Evolutionary conservation across 2,797 vertebrate species (phyloP).

Genomic region (Dicrostonyx torquatus): DNA sequence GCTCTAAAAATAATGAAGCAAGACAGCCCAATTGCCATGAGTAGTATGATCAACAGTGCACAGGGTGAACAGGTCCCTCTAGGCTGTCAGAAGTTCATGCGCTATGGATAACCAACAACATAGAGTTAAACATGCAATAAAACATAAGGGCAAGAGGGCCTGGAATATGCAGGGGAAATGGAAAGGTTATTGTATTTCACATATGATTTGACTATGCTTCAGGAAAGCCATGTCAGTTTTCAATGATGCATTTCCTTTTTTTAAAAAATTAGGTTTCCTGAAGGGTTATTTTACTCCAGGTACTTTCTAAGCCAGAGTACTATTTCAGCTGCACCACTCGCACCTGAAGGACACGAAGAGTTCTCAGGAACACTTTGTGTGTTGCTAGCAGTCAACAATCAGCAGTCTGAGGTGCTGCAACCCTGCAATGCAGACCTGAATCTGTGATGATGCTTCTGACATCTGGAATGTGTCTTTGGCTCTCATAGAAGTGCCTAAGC

Average conservation of each 20-base stretch:
- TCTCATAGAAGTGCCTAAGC: constrained; percentile 48
- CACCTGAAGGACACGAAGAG: not conserved
- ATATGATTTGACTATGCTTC: constrained; percentile 58
- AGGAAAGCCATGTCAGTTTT: constrained; percentile 64
- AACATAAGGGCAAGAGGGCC: constrained; percentile 47
- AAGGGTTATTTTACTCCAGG: constrained; percentile 65
- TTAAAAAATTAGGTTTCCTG: constrained; percentile 64
- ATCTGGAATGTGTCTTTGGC: constrained; percentile 56
- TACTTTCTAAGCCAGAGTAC: constrained; percentile 49
- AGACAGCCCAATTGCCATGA: not conserved
- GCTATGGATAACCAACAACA: constrained; percentile 60
- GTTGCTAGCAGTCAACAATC: not conserved
- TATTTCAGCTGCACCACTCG: constrained; percentile 32
- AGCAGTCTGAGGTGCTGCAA: constrained; percentile 47
- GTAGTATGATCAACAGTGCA: not conserved
- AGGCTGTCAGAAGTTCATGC: constrained; percentile 49
- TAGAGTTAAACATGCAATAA: constrained; percentile 62
- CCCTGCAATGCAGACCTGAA: not conserved
- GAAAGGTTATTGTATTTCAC: constrained; percentile 65
- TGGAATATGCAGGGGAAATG: constrained; percentile 40
- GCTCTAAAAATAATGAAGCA: not conserved
- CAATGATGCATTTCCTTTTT: constrained; percentile 68
- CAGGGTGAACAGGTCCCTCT: constrained; percentile 25
- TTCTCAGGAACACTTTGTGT: constrained; percentile 1
- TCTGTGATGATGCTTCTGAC: constrained; percentile 59